Evolutionary conservation across 2,113 vertebrate genomes (phyloP), one percentile per base, ranked within the genome.

Genomic region (Balaenoptera acutorostrata): DNA sequence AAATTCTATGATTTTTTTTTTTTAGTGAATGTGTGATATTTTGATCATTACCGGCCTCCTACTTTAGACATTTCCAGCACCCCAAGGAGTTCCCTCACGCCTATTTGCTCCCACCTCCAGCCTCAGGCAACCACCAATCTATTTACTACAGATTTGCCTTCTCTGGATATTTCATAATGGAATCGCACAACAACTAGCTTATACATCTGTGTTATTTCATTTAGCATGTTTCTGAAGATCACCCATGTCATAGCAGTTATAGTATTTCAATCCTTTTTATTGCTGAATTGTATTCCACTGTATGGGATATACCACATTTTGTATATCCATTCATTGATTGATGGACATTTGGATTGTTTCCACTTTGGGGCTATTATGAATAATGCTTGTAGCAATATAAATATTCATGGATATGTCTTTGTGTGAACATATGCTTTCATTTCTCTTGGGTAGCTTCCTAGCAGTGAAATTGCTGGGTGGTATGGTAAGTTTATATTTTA

Each of bases 401-500:
- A 95, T 96, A 97, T 96, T 93, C 92, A 95, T 59, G 21, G 52
- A 17, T 72, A 39, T 89, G 57, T 66, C 82, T 93, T 86, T 93
- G 66, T 44, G 33, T 95, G 89, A 96, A 77, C 94, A 97, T 88
- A 95, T 89, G 86, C 77, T 96, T 92, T 97, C 86, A 84, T 87
- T 95, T 95, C 61, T 96, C 59, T 92, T 93, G 87, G 83, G 92
- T 82, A 78, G 90, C 20, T 89, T 97, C 97, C 83, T 97, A n/a
- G 41, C 83, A 80, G 44, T 84, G 36, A 96, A 93, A 93, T 31
- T 83, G 72, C 59, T 84, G 59, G 83, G 36, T 93, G 39, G 7
- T 39, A 82, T 21, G 85, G 93, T 86, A 96, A 95, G 57, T 80
- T 93, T 95, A 78, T 78, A 92, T 89, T 84, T 97, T 87, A 93